Base-by-base conservation (phyloP, 1,140 invertebrate genomes). In the Branchinecta lindahli region DNA sequence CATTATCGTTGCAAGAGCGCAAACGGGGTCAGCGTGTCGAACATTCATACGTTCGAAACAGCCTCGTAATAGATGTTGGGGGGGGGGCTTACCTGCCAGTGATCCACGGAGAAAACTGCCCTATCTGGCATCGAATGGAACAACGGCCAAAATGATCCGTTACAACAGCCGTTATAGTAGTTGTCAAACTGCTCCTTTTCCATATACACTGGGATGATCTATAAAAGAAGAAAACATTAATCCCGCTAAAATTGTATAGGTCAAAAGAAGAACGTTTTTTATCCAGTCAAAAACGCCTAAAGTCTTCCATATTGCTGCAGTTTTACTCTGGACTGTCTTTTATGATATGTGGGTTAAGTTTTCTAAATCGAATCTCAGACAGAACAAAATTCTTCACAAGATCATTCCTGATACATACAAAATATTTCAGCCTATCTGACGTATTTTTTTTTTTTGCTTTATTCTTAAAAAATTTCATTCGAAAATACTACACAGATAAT, bases 141-240 rank as follows among this genome's bases (percentile, higher is more conserved):
- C 4, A 94, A 79, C 0, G 91, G 91, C 91, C 91, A 94, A 75
- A 94, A 91, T 0, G 89, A 92, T 7, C 87, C 90, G 77, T 94
- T 94, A 77, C 91, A 94, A 77, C 90, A 92, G 0, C 91, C 91
- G 81, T 94, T 93, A 80, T 94, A 94, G 77, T 92, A 94, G 44
- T 85, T 86, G 75, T 92, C 86, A 74, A 92, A 92, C 70, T 87
- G 79, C 67, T 82, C 82, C 4, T 86, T 82, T 45, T 90, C 85
- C 0, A 90, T 83, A 74, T 86, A 84, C 4, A 94, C 90, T 2
- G 88, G 85, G 0, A 92, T 85, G 46, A 91, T 88, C 88, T 91
- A 78, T 46, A 9, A 78, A 79, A 73, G 69, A 75, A 73, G 73
- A 68, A 68, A 66, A 69, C n/a, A 69, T 68, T 46, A 21, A 66